Evolutionary conservation across 1,140 invertebrate species (phyloP).

Genomic region (Vanessa atalanta): DNA sequence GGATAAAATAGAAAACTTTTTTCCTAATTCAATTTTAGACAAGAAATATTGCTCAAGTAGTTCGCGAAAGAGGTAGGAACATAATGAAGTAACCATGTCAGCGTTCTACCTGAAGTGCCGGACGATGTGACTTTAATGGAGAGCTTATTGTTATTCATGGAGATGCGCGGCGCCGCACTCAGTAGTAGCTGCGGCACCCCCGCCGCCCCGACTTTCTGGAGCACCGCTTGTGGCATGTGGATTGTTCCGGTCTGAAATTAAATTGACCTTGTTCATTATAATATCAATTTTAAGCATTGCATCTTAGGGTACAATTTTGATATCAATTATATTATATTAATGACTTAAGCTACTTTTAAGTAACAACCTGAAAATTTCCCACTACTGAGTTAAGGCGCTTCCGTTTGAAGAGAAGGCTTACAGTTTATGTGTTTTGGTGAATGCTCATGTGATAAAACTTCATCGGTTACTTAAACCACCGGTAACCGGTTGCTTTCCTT

Average conservation of each 20-base stretch:
- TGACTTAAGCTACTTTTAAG: too few relatives aligned
- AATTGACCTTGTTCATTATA: background rate
- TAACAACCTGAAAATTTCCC: too few relatives aligned
- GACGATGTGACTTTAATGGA: slow-evolving; percentile 84
- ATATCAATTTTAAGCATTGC: background rate
- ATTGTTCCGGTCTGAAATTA: slow-evolving; percentile 74
- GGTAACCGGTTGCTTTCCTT: too few relatives aligned
- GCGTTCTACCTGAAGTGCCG: slow-evolving; percentile 67
- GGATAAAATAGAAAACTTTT: too few relatives aligned
- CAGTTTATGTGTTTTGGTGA: too few relatives aligned
- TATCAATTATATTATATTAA: too few relatives aligned
- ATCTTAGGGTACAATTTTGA: too few relatives aligned
- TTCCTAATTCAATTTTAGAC: too few relatives aligned
- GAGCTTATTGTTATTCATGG: slow-evolving; percentile 83
- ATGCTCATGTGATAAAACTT: too few relatives aligned
- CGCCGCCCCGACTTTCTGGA: slow-evolving; percentile 80
- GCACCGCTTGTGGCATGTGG: slow-evolving; percentile 81
- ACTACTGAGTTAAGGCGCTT: too few relatives aligned
- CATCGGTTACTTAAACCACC: too few relatives aligned
- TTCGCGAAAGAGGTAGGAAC: background rate
- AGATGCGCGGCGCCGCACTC: slow-evolving; percentile 78
- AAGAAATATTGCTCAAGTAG: background rate
- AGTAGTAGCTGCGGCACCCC: slow-evolving; percentile 81
- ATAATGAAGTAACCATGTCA: slow-evolving; percentile 9
- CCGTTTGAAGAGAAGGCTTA: too few relatives aligned